These are phyloP conservation scores for Xiphophorus hellerii DNA, from an alignment of 2,113 vertebrate species.

Conservation along the genomic window DNA sequence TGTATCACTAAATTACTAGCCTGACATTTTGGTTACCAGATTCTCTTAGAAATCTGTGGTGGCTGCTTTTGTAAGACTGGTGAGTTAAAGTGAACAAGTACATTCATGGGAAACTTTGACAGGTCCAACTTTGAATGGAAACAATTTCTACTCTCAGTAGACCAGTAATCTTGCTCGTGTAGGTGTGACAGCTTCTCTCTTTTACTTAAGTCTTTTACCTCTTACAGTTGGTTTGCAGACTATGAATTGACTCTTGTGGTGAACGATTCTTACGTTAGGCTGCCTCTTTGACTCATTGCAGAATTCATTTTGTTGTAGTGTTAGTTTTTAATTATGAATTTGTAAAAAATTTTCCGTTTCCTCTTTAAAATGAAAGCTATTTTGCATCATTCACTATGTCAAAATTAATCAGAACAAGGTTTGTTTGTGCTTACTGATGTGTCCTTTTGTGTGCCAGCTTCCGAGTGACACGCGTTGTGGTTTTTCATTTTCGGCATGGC, in stretches of 20 bases:
- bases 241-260: constrained; percentile 27
- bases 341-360: not conserved
- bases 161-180: constrained; percentile 14
- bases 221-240: constrained; percentile 13
- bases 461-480: constrained; percentile 50
- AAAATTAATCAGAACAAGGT: not conserved
- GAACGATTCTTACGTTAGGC: constrained; percentile 6
- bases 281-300: constrained; percentile 31
- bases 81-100: not conserved
- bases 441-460: not conserved
- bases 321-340: not conserved
- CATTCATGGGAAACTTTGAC: not conserved
- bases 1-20: too few species aligned
- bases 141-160: constrained; percentile 23
- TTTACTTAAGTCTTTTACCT: constrained; percentile 7
- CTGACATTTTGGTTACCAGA: not conserved
- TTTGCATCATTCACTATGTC: not conserved
- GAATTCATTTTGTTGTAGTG: not conserved
- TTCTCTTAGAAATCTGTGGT: not conserved
- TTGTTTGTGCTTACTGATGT: not conserved
- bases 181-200: constrained; percentile 40
- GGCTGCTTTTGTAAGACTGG: not conserved
- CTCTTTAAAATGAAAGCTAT: not conserved
- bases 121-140: constrained; percentile 33
- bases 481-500: constrained; percentile 41